Evolutionary conservation across 2,797 vertebrate species (phyloP).

Genomic region (Chaetodon trifasciatus): DNA sequence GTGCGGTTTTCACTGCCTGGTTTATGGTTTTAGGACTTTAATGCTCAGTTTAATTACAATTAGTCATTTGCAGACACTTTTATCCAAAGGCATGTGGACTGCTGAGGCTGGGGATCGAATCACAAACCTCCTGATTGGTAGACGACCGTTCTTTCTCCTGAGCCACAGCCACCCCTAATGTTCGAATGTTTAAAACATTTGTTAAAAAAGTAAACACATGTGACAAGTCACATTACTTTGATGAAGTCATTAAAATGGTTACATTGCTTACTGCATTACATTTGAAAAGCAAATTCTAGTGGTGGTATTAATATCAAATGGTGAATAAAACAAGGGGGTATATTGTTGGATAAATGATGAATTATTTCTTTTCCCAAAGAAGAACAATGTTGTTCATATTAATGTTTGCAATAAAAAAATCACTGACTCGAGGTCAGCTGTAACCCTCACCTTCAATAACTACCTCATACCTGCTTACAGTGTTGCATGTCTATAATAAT

Average conservation of each 20-base stretch:
- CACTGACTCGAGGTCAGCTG: neutral
- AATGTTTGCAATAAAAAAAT: neutral
- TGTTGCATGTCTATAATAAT: neutral
- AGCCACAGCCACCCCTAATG: no score
- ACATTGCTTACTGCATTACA: neutral
- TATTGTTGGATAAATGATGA: neutral
- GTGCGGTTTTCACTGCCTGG: no score
- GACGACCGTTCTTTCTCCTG: no score
- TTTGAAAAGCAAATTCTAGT: neutral
- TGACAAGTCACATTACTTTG: no score
- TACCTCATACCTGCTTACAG: neutral
- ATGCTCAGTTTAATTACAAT: no score
- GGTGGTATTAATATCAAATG: neutral
- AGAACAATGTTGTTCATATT: neutral
- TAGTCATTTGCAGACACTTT: no score
- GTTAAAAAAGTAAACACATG: no score
- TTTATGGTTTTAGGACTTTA: no score
- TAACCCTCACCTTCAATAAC: neutral
- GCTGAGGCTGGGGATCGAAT: no score
- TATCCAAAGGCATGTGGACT: no score
- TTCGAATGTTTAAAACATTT: no score
- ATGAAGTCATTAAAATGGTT: neutral
- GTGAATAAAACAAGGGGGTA: neutral
- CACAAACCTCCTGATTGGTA: no score
- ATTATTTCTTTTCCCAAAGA: neutral